Base-by-base conservation (phyloP, 1,140 invertebrate species). In the Drosophila orena region DNA sequence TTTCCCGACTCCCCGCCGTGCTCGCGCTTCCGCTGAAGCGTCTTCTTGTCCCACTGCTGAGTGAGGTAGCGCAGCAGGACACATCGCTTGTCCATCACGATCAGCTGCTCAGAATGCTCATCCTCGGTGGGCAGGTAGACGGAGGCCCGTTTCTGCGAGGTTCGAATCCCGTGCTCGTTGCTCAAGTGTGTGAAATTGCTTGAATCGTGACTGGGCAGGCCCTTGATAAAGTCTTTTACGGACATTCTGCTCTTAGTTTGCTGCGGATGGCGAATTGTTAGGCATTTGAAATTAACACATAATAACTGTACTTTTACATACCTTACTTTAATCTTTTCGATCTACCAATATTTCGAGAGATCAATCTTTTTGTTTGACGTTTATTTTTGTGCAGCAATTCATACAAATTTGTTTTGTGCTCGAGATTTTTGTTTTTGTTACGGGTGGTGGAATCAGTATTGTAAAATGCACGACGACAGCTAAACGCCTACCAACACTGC, bases 51-150 rank as follows among this genome's bases (percentile, higher is more conserved):
- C 97, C 97, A 98, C 93, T 98, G 97, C 88, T 98, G 97, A 81
- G 98, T 97, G 61, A 99, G 94, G 92, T 98, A 99, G 93, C 97
- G 95, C 81, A 99, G 92, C 57, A 99, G 93, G 77, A 99, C 98
- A 90, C 97, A 98, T 47, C 97, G 97, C 93, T 98, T 98, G 93
- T 98, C 97, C 91, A 97, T 98, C 24, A 98, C 97, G 92, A 98
- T 98, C 83, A 98, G 96, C 97, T 98, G 97, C 93, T 98, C 96
- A 40, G 97, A 97, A 74, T 97, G 96, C 92, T 96, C 95, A 89
- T 98, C 97, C 92, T 97, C 97, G 20, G 97, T 98, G 38, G 97
- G 96, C 56, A 98, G 94, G 93, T 98, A 98, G 42, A 98, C 96
- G 15, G 97, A 97, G 49, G 97, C 97, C 81, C 96, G 95, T 93